phyloP scores from a whole-genome alignment of 1,140 invertebrate genomes.

The Drosophila tristis region DNA sequence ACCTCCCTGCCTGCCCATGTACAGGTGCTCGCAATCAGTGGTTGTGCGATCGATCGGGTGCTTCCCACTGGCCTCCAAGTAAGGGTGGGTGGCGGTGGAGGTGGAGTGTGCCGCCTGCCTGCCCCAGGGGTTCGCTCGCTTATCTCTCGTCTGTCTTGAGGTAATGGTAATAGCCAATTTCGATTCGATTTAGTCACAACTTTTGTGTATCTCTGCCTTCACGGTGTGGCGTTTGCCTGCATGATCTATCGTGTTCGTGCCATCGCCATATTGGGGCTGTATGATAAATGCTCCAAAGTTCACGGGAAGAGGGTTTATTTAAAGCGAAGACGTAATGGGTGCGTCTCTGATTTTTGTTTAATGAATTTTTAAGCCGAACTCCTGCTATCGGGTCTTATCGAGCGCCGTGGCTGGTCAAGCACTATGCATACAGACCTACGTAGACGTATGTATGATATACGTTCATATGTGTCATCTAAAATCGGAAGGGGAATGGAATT shows the following conservation, averaged over 20 bases:
- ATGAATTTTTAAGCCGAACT: constrained; percentile 58
- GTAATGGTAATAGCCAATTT: constrained; percentile 65
- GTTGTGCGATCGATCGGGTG: constrained; percentile 41
- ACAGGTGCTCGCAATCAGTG: constrained; percentile 6
- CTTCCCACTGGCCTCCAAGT: constrained; percentile 44
- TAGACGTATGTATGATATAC: no score
- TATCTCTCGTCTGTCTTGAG: constrained; percentile 42
- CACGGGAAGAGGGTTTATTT: constrained; percentile 52
- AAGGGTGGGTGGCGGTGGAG: not conserved
- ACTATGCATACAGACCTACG: not conserved
- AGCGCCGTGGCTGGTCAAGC: constrained; percentile 25
- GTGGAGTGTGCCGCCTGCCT: constrained; percentile 13
- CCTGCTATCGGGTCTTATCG: constrained; percentile 38
- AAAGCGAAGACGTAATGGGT: constrained; percentile 51
- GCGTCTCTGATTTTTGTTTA: constrained; percentile 19
- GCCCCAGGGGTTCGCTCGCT: constrained; percentile 13
- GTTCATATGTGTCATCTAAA: constrained; percentile 61
- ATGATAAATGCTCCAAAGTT: constrained; percentile 76
- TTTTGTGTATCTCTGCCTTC: constrained; percentile 30
- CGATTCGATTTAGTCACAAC: constrained; percentile 66
- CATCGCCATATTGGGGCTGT: constrained; percentile 24
- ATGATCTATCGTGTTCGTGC: constrained; percentile 56
- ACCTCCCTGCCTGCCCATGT: not conserved
- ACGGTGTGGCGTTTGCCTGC: constrained; percentile 1
- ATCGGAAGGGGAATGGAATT: constrained; percentile 46